Conservation (phyloP, 2,797 vertebrate genomes). For the Crypturellus tataupa region DNA sequence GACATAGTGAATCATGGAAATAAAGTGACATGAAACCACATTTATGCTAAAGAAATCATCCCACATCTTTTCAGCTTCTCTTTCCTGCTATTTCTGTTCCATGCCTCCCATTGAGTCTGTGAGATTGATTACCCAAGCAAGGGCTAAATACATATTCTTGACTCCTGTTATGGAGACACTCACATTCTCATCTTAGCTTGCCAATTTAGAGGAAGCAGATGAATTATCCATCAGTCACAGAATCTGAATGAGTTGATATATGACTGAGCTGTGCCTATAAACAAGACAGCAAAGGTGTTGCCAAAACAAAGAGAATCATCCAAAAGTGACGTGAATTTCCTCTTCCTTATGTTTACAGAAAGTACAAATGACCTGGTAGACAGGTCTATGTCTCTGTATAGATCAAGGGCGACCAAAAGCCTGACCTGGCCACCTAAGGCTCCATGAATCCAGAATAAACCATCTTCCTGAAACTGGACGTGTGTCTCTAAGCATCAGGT, state of each 20-base stretch:
- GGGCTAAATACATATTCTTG: conserved; percentile 29
- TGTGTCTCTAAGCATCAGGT: neutral
- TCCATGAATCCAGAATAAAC: neutral
- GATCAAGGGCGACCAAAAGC: neutral
- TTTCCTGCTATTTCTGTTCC: conserved; percentile 29
- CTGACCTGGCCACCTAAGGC: neutral
- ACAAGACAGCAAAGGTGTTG: neutral
- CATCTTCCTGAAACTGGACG: neutral
- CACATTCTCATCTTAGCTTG: conserved; percentile 5
- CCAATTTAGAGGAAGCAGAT: conserved; percentile 19
- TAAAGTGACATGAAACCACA: conserved; percentile 65
- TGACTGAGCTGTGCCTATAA: neutral
- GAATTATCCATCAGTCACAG: conserved; percentile 15
- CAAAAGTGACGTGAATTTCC: neutral
- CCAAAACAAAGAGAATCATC: conserved; percentile 4
- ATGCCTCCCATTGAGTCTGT: conserved; percentile 13
- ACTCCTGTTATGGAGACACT: conserved; percentile 48
- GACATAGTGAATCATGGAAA: conserved; percentile 66
- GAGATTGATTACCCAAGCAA: conserved; percentile 60
- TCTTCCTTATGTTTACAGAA: neutral
- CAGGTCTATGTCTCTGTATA: fast-evolving
- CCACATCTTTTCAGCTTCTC: conserved; percentile 57
- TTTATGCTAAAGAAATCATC: conserved; percentile 62
- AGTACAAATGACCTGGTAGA: neutral
- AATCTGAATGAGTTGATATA: neutral